phyloP scores from a whole-genome alignment of 2,113 vertebrate genomes.

The Electrona antarctica region DNA sequence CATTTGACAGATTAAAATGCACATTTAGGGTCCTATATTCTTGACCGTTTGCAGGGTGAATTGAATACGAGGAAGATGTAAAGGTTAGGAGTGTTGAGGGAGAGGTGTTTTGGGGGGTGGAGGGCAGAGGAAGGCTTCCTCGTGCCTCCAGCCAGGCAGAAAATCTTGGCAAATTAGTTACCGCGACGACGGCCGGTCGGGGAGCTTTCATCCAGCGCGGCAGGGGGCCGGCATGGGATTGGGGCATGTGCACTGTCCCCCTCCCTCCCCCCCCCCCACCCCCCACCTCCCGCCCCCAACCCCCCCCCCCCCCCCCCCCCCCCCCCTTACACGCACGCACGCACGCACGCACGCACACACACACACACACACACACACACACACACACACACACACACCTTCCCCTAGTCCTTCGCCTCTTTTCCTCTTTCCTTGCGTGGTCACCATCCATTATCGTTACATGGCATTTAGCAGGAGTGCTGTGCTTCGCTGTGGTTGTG shows the following conservation, averaged over 20 bases:
- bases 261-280: not conserved
- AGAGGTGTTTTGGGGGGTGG: conserved; percentile 3
- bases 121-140: conserved; percentile 71
- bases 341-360: conserved; percentile 52
- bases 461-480: conserved; percentile 34
- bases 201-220: conserved; percentile 79
- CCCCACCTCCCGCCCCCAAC: not conserved
- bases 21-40: too few relatives aligned
- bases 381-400: not conserved
- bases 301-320: too few relatives aligned
- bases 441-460: conserved; percentile 67
- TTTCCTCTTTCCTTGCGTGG: conserved; percentile 34
- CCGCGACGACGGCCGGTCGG: conserved; percentile 76
- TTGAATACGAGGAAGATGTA: conserved; percentile 3
- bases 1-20: too few relatives aligned
- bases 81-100: conserved; percentile 43
- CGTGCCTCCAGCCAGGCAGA: conserved; percentile 83
- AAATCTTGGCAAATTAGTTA: conserved; percentile 86
- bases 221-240: conserved; percentile 67
- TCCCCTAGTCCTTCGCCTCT: not conserved
- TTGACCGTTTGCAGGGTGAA: too few relatives aligned
- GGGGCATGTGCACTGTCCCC: conserved; percentile 41
- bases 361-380: conserved; percentile 25
- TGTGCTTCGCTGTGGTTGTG: conserved; percentile 6
- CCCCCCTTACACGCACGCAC: conserved; percentile 12